Evolutionary conservation across 1,140 invertebrate genomes (phyloP), one percentile per base, ranked within the genome.

Genomic region (Pseudomyrmex sp.): DNA sequence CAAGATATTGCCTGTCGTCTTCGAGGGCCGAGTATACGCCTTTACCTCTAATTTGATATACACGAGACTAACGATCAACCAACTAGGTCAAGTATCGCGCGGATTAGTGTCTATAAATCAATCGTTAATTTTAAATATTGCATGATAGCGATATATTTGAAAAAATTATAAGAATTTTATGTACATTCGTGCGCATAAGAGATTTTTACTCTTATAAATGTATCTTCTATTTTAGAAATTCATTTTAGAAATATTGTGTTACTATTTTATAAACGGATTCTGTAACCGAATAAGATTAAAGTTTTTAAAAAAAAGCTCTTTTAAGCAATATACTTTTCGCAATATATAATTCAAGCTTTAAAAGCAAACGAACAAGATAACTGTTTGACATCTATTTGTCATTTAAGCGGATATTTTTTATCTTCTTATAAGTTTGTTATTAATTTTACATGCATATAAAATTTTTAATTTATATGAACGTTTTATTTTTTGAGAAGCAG

Each of bases 1-100:
- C 87, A 76, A 90, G 83, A 89, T 72, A 83, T 88, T 85, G 76
- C 73, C 26, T 35, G 86, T 63, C 84, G 73, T 70, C 84, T 84
- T 59, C 79, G 58, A 88, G 74, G 61, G 74, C 48, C 48, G 35
- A 70, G 68, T 35, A 35, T 18, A n/a, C 26, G 50, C 26, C 70
- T 59, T 72, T 70, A 84, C 72, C 58, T 23, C 54, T 85, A 88
- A 88, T 80, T 59, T 58, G 77, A 85, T 77, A 73, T 75, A 75
- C 63, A 66, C 63, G 56, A 48, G 63, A 73, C 82, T 83, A 73
- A 72, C 63, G 35, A 80, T 54, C 84, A 73, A 75, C 69, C 46
- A 59, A 23, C 62, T 75, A 10, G 35, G 20, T 83, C 52, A 44
- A 75, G 73, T 80, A 23, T 59, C 15, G 2, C 44, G 26, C 13